phyloP scores from a whole-genome alignment of 2,888 invertebrate genomes.

The Penaeus monodon region DNA sequence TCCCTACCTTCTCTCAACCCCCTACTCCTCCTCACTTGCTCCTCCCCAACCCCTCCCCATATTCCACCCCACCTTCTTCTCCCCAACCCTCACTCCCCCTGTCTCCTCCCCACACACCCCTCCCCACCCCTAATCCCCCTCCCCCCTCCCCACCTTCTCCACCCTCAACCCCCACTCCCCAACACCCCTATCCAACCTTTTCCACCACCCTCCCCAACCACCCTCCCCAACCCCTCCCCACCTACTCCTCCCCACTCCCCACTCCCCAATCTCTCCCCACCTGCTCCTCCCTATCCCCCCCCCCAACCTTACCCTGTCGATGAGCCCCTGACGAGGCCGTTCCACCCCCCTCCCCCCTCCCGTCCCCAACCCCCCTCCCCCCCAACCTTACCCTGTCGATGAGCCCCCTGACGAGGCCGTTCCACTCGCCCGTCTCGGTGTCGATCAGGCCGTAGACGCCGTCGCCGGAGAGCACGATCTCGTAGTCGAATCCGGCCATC shows the following conservation, averaged over 20 bases:
- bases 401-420: slow-evolving; percentile 87
- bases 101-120: no score
- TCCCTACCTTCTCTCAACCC: no score
- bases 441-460: slow-evolving; percentile 90
- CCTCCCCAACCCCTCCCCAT: no score
- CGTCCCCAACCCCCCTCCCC: no score
- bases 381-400: slow-evolving; percentile 81
- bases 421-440: slow-evolving; percentile 89
- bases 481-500: slow-evolving; percentile 79
- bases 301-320: neutral
- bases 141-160: neutral
- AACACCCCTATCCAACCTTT: neutral
- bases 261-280: neutral
- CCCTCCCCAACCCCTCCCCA: no score
- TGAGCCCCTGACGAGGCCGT: neutral
- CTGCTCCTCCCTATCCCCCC: neutral
- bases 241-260: no score
- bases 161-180: neutral
- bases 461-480: slow-evolving; percentile 86
- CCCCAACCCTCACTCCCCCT: no score
- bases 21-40: no score
- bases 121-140: neutral
- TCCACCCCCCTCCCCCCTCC: no score
- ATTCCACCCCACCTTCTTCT: neutral
- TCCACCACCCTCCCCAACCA: no score